A percentile compares a stretch with the other conserved stretches of the same genome.
Conservation (phyloP, 2,113 vertebrate genomes). For the Cyanoderma ruficeps region DNA sequence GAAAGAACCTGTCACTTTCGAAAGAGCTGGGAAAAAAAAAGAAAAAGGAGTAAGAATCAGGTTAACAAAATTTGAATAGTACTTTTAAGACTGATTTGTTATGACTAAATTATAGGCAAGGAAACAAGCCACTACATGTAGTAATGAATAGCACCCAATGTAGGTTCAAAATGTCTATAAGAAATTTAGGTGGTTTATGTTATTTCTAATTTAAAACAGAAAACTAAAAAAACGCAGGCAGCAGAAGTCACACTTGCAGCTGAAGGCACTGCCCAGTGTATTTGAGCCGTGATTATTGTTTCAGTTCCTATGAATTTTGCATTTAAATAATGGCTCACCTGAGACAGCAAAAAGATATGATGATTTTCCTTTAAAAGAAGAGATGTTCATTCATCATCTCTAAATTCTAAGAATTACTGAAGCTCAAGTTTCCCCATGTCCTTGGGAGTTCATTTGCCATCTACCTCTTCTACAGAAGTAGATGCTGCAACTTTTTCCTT, state of each 20-base stretch:
- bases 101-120: neutral
- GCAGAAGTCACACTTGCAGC: neutral
- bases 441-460: neutral
- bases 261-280: neutral
- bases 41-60: neutral
- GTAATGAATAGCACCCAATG: neutral
- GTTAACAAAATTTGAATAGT: neutral
- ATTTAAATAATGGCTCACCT: neutral
- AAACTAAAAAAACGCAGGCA: neutral
- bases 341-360: neutral
- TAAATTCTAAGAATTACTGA: neutral
- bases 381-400: neutral
- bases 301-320: neutral
- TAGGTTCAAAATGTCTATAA: neutral
- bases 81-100: neutral
- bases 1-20: neutral
- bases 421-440: neutral
- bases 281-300: neutral
- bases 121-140: fast-evolving
- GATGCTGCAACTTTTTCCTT: neutral
- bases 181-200: neutral
- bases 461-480: neutral
- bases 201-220: neutral
- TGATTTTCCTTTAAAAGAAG: neutral
- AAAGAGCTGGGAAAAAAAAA: neutral